phyloP scores from a whole-genome alignment of 2,113 vertebrate genomes.

The Verasper variegatus region DNA sequence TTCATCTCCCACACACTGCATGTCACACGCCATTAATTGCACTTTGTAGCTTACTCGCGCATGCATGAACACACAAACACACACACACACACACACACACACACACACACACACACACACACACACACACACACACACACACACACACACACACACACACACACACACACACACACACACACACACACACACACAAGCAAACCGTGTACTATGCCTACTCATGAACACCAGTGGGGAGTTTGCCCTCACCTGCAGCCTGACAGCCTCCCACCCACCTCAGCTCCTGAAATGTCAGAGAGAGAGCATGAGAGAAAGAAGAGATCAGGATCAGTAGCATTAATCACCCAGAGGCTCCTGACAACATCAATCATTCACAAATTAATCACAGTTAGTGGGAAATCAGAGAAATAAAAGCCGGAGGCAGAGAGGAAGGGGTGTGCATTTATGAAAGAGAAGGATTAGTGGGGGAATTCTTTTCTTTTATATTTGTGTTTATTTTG shows the following conservation, averaged over 20 bases:
- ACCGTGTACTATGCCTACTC: constrained; percentile 11
- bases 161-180: background rate
- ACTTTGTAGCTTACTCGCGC: constrained; percentile 22
- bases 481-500: background rate
- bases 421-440: background rate
- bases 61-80: background rate
- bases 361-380: constrained; percentile 35
- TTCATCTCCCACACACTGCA: constrained; percentile 48
- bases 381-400: constrained; percentile 32
- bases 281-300: constrained; percentile 66
- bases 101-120: background rate
- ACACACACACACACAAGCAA: constrained; percentile 4
- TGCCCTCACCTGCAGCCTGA: constrained; percentile 68
- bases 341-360: constrained; percentile 23
- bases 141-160: background rate
- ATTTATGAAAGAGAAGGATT: background rate
- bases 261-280: constrained; percentile 62
- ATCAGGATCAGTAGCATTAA: constrained; percentile 21
- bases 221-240: constrained; percentile 61
- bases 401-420: constrained; percentile 2
- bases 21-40: constrained; percentile 73
- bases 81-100: background rate
- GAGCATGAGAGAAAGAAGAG: constrained; percentile 26
- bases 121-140: background rate
- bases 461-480: background rate